Percentiles rank a stretch among this genome's conserved stretches.
phyloP scores from a whole-genome alignment of 2,113 vertebrate genomes.

The Ailurus styani region DNA sequence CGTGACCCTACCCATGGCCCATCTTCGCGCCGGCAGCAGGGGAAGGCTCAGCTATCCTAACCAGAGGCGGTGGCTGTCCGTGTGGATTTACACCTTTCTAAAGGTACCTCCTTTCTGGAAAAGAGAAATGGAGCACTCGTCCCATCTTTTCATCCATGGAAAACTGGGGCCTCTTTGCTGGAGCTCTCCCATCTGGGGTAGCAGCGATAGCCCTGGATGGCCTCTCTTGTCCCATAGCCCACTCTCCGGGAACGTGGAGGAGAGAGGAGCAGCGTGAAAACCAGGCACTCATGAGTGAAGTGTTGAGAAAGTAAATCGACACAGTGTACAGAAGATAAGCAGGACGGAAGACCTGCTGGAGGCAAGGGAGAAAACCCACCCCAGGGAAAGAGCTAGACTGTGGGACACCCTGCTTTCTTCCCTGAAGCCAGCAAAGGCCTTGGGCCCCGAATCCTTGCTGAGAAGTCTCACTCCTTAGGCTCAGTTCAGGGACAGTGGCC shows the following conservation, averaged over 20 bases:
- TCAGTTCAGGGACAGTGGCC: background rate
- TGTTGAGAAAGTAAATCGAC: background rate
- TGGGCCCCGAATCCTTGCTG: background rate
- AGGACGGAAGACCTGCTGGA: background rate
- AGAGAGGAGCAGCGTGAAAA: background rate
- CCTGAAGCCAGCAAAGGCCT: background rate
- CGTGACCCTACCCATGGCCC: rapidly evolving
- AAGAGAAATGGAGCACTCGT: background rate
- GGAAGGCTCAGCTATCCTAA: background rate
- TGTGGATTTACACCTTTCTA: background rate
- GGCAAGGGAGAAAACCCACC: background rate
- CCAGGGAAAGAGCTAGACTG: background rate
- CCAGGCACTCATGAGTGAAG: background rate
- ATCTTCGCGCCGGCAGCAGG: background rate
- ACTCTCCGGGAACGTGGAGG: background rate
- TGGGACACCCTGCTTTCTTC: background rate
- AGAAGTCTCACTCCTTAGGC: background rate
- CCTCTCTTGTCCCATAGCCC: background rate
- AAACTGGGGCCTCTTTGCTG: background rate
- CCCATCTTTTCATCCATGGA: background rate
- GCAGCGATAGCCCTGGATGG: background rate
- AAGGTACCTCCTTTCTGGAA: background rate
- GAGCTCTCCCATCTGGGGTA: background rate
- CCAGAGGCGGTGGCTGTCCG: background rate
- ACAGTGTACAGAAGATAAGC: background rate